phyloP scores from a whole-genome alignment of 2,888 invertebrate genomes.

The Yponomeuta evonymella region DNA sequence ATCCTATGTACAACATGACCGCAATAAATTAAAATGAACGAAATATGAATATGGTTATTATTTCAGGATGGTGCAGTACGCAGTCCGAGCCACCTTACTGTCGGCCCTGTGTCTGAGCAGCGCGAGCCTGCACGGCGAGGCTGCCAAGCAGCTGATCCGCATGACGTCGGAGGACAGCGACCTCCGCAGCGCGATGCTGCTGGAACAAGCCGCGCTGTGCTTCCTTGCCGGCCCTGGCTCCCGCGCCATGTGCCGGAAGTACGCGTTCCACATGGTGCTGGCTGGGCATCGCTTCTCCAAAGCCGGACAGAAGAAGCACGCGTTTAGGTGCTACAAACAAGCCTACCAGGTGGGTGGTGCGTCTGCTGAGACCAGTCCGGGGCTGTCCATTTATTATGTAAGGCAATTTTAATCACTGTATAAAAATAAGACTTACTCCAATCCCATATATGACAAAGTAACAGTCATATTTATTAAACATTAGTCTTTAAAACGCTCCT shows the following conservation, averaged over 20 bases:
- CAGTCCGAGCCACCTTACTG: constrained; percentile 92
- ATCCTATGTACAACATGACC: no score
- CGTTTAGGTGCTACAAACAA: constrained; percentile 93
- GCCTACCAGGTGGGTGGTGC: constrained; percentile 83
- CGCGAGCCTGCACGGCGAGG: constrained; percentile 88
- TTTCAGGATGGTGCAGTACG: constrained; percentile 90
- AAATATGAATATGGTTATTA: neutral
- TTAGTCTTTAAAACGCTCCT: no score
- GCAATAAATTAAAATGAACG: no score
- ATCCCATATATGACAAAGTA: no score
- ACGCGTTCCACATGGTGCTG: constrained; percentile 96
- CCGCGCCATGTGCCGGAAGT: constrained; percentile 90
- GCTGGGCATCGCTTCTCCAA: constrained; percentile 97
- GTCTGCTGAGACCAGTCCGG: no score
- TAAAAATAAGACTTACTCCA: no score
- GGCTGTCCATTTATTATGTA: no score
- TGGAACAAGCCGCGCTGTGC: constrained; percentile 97
- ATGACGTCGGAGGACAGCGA: constrained; percentile 99
- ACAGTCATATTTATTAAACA: no score
- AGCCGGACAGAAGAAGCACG: constrained; percentile 93
- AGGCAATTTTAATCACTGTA: no score
- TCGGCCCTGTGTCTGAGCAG: constrained; percentile 91
- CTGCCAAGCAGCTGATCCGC: constrained; percentile 95
- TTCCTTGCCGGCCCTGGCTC: constrained; percentile 81
- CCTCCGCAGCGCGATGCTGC: constrained; percentile 91